Conservation (phyloP, 2,888 invertebrate genomes). For the Anticlea derivata region DNA sequence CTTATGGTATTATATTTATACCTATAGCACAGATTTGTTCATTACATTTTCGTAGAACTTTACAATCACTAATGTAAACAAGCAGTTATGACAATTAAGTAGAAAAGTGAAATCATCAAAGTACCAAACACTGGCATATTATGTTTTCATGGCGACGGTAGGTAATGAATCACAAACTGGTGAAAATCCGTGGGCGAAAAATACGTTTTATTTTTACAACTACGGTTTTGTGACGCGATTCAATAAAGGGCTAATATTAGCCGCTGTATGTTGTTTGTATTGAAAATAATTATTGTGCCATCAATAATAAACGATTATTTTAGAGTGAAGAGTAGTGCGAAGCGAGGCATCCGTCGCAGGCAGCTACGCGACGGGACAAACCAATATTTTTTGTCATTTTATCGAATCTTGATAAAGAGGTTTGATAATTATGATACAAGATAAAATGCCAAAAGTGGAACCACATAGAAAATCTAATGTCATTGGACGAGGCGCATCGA, state of each 20-base stretch:
- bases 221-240: slow-evolving; percentile 52
- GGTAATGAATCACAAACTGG: slow-evolving; percentile 56
- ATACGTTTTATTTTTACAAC: slow-evolving; percentile 66
- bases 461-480: not conserved
- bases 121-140: slow-evolving; percentile 54
- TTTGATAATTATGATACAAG: not conserved
- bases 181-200: slow-evolving; percentile 61
- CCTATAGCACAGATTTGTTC: too few relatives aligned
- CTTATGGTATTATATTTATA: too few relatives aligned
- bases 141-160: slow-evolving; percentile 52
- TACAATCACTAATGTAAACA: not conserved
- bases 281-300: slow-evolving; percentile 20
- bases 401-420: not conserved
- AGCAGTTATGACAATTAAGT: slow-evolving; percentile 7
- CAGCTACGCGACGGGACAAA: not conserved
- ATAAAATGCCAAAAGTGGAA: not conserved
- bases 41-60: too few relatives aligned
- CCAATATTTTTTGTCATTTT: slow-evolving; percentile 7
- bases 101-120: slow-evolving; percentile 36
- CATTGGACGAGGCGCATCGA: too few relatives aligned
- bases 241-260: slow-evolving; percentile 65
- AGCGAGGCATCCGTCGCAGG: not conserved
- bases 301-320: slow-evolving; percentile 15
- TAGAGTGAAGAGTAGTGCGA: slow-evolving; percentile 8
- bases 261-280: slow-evolving; percentile 25